Evolutionary conservation across 2,888 invertebrate species (phyloP), one percentile per base, ranked within the genome.

Genomic region (Pandemis heparana): DNA sequence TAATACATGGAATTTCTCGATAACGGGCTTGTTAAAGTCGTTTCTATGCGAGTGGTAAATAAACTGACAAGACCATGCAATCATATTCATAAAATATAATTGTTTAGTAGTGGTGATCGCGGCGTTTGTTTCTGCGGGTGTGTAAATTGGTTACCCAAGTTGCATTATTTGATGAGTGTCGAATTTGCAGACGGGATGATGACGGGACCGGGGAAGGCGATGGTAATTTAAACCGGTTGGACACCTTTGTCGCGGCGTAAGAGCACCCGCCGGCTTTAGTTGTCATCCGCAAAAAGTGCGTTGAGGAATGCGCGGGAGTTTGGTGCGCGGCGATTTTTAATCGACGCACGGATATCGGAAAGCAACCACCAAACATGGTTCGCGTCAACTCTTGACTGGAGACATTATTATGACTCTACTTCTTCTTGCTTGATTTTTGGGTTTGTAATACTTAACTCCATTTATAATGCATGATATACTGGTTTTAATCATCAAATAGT

Each of bases 271-370:
- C 89, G 87, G 85, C 88, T 91, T 93, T 89, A 92, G 94, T 74
- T 90, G 92, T 92, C 92, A 94, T 91, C 87, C 88, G 89, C 93
- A 93, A 94, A 93, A 93, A 93, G 87, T 89, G 85, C 86, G 87
- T 88, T 86, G 85, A 85, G 90, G 89, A 87, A 90, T 91, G 87
- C 89, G 84, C 85, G 84, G 83, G 85, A 85, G 85, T 89, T 88
- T 85, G 87, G 85, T 80, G 82, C 61, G 71, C 71, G 60, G 72
- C 70, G 86, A 84, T 81, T 85, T 85, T 86, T 89, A 88, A 90
- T 90, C 88, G 87, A 87, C 87, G 87, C 82, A 80, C 84, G 84
- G 82, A 84, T 77, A 78, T 77, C 74, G 75, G 75, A 78, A 74
- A 75, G 71, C 70, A 65, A 74, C 74, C 74, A 51, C 74, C 69